Conservation (phyloP, 1,140 invertebrate species). For the Pinna nobilis region DNA sequence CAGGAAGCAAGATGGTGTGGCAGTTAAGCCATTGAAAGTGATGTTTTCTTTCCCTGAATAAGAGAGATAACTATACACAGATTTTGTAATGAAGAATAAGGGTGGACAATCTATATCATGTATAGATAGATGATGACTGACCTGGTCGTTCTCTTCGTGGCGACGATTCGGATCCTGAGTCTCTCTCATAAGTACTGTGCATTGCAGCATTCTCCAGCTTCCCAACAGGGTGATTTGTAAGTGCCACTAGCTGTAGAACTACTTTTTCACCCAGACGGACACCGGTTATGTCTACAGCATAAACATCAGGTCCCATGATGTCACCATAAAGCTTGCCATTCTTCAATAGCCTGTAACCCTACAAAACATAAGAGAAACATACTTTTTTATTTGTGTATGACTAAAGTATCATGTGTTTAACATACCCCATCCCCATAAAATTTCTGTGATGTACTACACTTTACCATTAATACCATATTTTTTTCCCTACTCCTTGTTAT, state of each 20-base stretch:
- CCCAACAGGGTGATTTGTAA: constrained; percentile 74
- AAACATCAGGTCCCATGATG: constrained; percentile 70
- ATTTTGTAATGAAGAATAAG: no score
- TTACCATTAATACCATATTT: not conserved
- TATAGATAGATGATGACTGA: no score
- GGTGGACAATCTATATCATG: no score
- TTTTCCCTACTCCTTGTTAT: no score
- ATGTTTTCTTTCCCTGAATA: no score
- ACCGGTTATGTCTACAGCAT: constrained; percentile 68
- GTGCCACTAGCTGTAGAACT: constrained; percentile 70
- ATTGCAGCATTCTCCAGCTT: constrained; percentile 36
- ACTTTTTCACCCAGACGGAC: constrained; percentile 71
- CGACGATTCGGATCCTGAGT: constrained; percentile 11
- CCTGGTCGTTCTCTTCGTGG: constrained; percentile 13
- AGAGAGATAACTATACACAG: no score
- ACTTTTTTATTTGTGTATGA: not conserved
- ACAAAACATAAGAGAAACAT: constrained; percentile 28
- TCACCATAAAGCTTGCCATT: constrained; percentile 73
- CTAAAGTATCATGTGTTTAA: no score
- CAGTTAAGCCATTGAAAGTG: no score
- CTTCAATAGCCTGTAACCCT: constrained; percentile 75
- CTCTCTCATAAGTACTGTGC: not conserved
- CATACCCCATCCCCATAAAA: no score
- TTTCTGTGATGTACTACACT: not conserved
- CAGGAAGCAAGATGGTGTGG: no score